A percentile compares a stretch with the other conserved stretches of the same genome.
phyloP scores from a whole-genome alignment of 2,113 vertebrate genomes.

The Lagenorhynchus albirostris region DNA sequence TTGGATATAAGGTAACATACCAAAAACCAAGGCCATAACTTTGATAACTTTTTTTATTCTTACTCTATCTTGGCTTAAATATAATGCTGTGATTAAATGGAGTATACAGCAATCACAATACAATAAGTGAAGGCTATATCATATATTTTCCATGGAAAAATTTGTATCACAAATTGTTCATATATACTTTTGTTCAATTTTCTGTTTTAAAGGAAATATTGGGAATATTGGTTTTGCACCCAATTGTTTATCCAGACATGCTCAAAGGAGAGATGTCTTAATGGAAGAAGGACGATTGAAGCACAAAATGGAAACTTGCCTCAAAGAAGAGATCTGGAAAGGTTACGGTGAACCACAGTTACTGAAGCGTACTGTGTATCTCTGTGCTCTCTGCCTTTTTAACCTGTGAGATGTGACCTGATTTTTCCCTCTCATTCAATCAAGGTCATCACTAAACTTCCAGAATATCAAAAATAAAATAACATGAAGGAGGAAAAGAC shows the following conservation, averaged over 20 bases:
- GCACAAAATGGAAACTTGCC: slow-evolving; percentile 32
- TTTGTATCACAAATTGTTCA: neutral
- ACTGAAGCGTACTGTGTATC: slow-evolving; percentile 8
- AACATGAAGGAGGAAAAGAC: neutral
- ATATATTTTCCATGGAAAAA: neutral
- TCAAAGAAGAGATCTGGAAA: slow-evolving; percentile 50
- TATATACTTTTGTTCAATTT: neutral
- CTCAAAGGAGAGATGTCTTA: slow-evolving; percentile 22
- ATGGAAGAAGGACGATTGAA: slow-evolving; percentile 18
- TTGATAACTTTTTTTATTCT: neutral
- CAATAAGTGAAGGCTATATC: neutral
- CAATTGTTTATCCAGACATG: neutral
- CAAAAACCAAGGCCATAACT: neutral
- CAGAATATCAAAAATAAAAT: neutral
- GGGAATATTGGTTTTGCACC: neutral
- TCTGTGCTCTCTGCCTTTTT: slow-evolving; percentile 24
- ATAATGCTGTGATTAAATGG: neutral
- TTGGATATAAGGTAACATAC: neutral
- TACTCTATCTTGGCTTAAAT: neutral
- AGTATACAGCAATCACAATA: rapidly evolving
- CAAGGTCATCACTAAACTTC: slow-evolving; percentile 18
- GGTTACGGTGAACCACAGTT: neutral
- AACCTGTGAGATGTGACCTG: slow-evolving; percentile 51
- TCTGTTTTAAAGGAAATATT: neutral
- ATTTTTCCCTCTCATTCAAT: slow-evolving; percentile 56